Conservation (phyloP, 2,113 vertebrate genomes). For the Chlamydotis undulata region DNA sequence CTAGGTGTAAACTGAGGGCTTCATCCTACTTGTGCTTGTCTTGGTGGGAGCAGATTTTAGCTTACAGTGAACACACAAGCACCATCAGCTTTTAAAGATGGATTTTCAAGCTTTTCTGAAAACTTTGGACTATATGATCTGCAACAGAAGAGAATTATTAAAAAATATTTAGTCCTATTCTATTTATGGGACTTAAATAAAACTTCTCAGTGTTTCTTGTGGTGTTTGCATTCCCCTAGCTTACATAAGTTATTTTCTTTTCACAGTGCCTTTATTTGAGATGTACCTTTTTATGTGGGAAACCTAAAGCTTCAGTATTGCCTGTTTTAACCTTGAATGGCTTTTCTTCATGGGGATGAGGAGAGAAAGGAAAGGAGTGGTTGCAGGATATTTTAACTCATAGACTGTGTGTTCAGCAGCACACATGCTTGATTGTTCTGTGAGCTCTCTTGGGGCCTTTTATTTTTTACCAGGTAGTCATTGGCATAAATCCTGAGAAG, state of each 20-base stretch:
- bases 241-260: not conserved
- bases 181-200: not conserved
- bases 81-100: not conserved
- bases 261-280: not conserved
- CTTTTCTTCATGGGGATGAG: not conserved
- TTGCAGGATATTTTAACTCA: not conserved
- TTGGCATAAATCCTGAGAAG: not conserved
- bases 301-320: not conserved
- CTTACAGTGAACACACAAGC: not conserved
- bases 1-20: not conserved
- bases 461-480: not conserved
- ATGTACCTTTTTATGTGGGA: not conserved
- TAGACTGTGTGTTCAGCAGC: not conserved
- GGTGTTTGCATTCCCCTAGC: not conserved
- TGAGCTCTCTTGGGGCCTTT: not conserved
- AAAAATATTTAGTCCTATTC: not conserved
- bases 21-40: not conserved
- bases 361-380: not conserved
- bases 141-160: not conserved
- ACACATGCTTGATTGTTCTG: constrained; percentile 1
- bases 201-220: not conserved
- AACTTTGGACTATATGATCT: not conserved
- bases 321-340: not conserved
- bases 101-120: not conserved
- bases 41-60: not conserved